These are phyloP conservation scores for Corydoras maculifer DNA, from an alignment of 2,113 vertebrate species.

Conservation along the genomic window DNA sequence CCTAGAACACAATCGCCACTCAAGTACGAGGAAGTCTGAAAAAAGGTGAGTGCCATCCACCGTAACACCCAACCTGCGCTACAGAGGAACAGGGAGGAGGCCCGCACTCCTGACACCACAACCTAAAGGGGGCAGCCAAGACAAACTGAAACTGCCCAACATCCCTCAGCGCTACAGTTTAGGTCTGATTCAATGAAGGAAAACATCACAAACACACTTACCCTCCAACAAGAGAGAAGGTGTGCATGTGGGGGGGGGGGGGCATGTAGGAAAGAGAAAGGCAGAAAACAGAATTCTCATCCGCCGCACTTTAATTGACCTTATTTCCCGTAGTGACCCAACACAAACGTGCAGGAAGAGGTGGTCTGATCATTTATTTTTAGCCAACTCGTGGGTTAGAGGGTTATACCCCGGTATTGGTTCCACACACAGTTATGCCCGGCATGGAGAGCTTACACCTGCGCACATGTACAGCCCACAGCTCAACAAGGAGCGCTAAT, in stretches of 20 bases:
- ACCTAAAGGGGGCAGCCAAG: slow-evolving; percentile 72
- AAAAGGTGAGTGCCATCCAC: not conserved
- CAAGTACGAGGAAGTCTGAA: slow-evolving; percentile 19
- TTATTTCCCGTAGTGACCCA: slow-evolving; percentile 76
- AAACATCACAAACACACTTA: slow-evolving; percentile 44
- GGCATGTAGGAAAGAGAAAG: not conserved
- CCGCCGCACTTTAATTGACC: slow-evolving; percentile 77
- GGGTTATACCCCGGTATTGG: slow-evolving; percentile 74
- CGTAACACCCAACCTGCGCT: not conserved
- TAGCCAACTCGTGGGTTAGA: slow-evolving; percentile 66
- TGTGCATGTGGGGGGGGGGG: not conserved
- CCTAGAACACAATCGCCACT: not conserved
- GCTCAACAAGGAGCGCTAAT: slow-evolving; percentile 72
- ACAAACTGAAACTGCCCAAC: slow-evolving; percentile 53
- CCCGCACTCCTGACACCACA: slow-evolving; percentile 51
- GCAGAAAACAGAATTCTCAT: slow-evolving; percentile 45
- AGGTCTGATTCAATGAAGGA: slow-evolving; percentile 51
- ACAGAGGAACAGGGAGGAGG: slow-evolving; percentile 24
- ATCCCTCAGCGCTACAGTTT: slow-evolving; percentile 36
- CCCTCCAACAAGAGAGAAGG: slow-evolving; percentile 4
- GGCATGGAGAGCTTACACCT: slow-evolving; percentile 74
- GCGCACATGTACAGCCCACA: slow-evolving; percentile 58
- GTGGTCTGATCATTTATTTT: slow-evolving; percentile 84
- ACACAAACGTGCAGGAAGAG: slow-evolving; percentile 65
- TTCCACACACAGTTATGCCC: slow-evolving; percentile 77